phyloP scores from a whole-genome alignment of 2,113 vertebrate species.

The Calypte anna region DNA sequence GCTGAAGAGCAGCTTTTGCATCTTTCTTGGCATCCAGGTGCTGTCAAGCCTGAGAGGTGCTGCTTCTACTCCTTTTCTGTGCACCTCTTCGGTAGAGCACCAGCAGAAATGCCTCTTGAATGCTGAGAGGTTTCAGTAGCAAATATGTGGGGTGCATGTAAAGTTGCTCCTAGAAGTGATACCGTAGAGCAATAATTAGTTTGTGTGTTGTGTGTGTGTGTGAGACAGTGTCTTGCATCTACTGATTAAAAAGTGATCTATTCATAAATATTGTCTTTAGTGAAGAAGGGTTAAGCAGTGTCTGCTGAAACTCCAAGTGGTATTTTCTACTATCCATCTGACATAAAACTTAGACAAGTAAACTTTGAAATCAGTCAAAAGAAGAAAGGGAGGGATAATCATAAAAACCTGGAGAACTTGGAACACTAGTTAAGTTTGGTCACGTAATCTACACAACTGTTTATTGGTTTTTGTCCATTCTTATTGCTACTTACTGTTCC shows the following conservation, averaged over 20 bases:
- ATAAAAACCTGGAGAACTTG: not conserved
- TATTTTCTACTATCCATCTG: not conserved
- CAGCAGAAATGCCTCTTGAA: not conserved
- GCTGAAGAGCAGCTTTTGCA: not conserved
- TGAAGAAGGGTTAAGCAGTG: not conserved
- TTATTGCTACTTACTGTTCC: not conserved
- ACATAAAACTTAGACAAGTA: not conserved
- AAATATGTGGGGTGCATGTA: not conserved
- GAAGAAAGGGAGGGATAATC: not conserved
- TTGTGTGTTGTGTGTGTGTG: not conserved
- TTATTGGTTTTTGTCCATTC: not conserved
- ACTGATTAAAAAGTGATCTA: not conserved
- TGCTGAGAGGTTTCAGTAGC: not conserved
- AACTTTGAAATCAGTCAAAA: not conserved
- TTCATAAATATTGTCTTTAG: not conserved
- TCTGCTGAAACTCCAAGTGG: not conserved
- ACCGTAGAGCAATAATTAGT: not conserved
- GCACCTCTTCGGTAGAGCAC: not conserved
- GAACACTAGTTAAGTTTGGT: not conserved
- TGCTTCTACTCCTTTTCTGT: not conserved
- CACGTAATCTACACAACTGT: not conserved
- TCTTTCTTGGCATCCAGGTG: fast-evolving
- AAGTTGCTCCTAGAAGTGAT: not conserved
- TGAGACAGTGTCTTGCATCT: not conserved
- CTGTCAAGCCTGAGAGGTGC: not conserved